Conservation (phyloP, 2,113 vertebrate genomes). For the Bubo scandiacus region DNA sequence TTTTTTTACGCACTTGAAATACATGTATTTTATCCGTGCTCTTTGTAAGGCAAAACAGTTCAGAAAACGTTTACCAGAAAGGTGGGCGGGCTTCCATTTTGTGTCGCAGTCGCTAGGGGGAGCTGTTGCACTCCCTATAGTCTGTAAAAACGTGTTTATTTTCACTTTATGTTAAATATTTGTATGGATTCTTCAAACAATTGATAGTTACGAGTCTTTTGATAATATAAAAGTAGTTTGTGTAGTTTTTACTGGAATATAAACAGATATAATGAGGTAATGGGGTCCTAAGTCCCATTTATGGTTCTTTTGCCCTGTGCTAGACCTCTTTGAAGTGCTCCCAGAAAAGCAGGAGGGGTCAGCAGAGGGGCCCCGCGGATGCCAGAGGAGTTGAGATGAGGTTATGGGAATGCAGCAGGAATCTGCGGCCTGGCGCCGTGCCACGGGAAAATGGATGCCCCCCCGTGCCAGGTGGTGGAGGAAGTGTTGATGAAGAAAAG, state of each 20-base stretch:
- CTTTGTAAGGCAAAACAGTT: accelerated
- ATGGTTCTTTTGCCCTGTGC: background rate
- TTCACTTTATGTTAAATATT: accelerated
- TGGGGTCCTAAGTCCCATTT: too few relatives aligned
- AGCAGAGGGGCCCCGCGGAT: accelerated
- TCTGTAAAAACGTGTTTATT: accelerated
- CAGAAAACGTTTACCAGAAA: accelerated
- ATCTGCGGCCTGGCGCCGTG: background rate
- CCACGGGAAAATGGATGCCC: accelerated
- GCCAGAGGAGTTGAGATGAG: background rate
- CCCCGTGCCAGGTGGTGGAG: background rate
- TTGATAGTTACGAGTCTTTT: background rate
- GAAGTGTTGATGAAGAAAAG: background rate
- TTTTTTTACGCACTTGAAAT: accelerated
- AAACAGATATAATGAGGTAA: too few relatives aligned
- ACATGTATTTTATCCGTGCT: accelerated
- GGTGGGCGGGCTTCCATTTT: accelerated
- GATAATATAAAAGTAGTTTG: background rate
- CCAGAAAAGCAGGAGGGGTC: background rate
- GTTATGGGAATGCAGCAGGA: background rate
- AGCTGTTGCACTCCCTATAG: background rate
- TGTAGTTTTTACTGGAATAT: background rate
- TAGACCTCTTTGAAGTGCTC: background rate
- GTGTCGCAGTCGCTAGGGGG: background rate
- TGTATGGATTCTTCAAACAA: accelerated